These are phyloP conservation scores for Synanthedon vespiformis DNA, from an alignment of 2,888 invertebrate genomes.

Conservation along the genomic window DNA sequence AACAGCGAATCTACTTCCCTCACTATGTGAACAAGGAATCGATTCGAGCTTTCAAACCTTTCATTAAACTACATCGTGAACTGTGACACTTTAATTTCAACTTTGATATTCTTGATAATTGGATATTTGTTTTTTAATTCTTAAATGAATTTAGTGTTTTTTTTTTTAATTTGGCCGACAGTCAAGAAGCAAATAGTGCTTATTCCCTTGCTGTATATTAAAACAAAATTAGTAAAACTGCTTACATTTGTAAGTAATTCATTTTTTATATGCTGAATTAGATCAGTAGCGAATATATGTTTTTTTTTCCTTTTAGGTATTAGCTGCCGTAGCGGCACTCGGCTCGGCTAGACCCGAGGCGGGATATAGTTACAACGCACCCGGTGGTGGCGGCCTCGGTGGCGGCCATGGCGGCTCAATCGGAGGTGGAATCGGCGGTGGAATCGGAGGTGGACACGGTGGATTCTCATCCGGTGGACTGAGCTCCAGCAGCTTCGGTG, in stretches of 20 bases:
- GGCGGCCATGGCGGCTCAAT: conserved; percentile 14
- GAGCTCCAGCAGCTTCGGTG: conserved; percentile 38
- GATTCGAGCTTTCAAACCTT: too few species aligned
- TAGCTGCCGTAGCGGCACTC: conserved; percentile 68
- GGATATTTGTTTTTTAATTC: too few species aligned
- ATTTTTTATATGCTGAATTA: not conserved
- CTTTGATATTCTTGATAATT: too few species aligned
- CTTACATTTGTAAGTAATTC: too few species aligned
- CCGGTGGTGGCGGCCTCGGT: conserved; percentile 44
- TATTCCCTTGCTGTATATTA: too few species aligned
- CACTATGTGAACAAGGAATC: not conserved
- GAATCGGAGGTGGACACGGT: conserved; percentile 29
- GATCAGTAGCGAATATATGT: not conserved
- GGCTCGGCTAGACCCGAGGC: conserved; percentile 73
- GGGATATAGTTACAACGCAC: conserved; percentile 71
- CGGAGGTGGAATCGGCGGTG: conserved; percentile 39
- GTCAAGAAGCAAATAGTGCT: too few species aligned
- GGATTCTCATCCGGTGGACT: conserved; percentile 33
- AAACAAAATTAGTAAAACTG: too few species aligned
- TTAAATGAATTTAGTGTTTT: too few species aligned
- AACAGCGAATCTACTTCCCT: not conserved
- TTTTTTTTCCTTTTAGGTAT: conserved; percentile 44
- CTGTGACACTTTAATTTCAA: not conserved
- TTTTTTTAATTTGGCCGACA: too few species aligned
- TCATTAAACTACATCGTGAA: not conserved